Base-by-base conservation (phyloP, 1,140 invertebrate genomes). In the Trachymyrmex cornetzi region DNA sequence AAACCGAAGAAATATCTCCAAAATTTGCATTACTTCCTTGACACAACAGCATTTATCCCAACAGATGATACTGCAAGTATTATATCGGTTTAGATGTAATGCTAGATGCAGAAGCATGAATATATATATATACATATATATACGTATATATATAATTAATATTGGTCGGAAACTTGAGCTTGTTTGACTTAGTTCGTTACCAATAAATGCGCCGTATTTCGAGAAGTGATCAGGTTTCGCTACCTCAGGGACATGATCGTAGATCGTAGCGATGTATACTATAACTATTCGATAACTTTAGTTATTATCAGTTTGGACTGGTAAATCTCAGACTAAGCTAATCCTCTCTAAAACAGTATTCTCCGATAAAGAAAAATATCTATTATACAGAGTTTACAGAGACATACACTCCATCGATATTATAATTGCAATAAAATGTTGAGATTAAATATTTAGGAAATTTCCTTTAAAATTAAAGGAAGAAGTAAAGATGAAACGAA, bases 241-340 rank as follows among this genome's bases (percentile, higher is more conserved):
- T 61, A 61, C 55, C 38, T 74, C 55, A n/a, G 69, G 24, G 69
- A 84, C 27, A 84, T 63, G 57, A 27, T 82, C 80, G 53, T 82
- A 72, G 80, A 82, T 84, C 63, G 55, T 34, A 63, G 38, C 55
- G 55, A 74, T 63, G 55, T 84, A 12, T 63, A 84, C 80, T 75
- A 82, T 82, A 84, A 84, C 80, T 75, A 84, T 84, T 75, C 12
- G 80, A n/a, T 84, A 84, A 84, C 80, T 84, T 84, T 84, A 38
- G 38, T 75, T 59, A 75, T 84, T 84, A 75, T 84, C 80, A 74
- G 69, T 84, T 84, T 84, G n/a, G 69, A 61, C 55, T 44, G 27
- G 19, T 61, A 74, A 74, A 61, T 12, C 27, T 1, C n/a, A 69
- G 80, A 84, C 61, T 84, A 61, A 27, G 19, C 16, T 61, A 75